phyloP scores from a whole-genome alignment of 2,888 invertebrate species.

The Laspeyria flexula region DNA sequence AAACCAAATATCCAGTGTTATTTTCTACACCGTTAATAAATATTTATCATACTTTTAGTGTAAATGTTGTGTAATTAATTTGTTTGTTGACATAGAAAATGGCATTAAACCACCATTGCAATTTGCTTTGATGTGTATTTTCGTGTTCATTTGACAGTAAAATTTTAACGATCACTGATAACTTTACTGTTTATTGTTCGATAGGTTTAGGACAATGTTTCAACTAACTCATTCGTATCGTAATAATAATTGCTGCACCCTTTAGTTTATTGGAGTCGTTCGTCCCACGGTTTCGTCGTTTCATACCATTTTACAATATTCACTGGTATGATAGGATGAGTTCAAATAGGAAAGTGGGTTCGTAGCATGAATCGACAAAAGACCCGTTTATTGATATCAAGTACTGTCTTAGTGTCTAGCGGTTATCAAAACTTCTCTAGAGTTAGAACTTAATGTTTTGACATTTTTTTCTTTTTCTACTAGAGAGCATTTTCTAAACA shows the following conservation, averaged over 20 bases:
- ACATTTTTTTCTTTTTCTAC: too few relatives aligned
- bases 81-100: neutral
- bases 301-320: too few relatives aligned
- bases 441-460: too few relatives aligned
- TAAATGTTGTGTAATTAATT: neutral
- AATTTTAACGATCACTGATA: conserved; percentile 5
- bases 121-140: neutral
- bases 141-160: conserved; percentile 9
- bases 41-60: neutral
- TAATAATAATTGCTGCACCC: conserved; percentile 11
- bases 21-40: neutral
- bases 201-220: neutral
- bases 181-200: neutral
- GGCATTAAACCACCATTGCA: neutral
- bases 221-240: conserved; percentile 6
- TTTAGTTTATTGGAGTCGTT: too few relatives aligned
- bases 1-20: too few relatives aligned
- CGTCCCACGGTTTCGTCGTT: too few relatives aligned
- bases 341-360: too few relatives aligned
- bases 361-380: too few relatives aligned
- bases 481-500: too few relatives aligned
- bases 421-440: too few relatives aligned
- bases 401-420: too few relatives aligned
- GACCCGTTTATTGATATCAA: conserved; percentile 1
- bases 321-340: too few relatives aligned